phyloP scores from a whole-genome alignment of 1,140 invertebrate genomes.

The Camponotus pennsylvanicus region DNA sequence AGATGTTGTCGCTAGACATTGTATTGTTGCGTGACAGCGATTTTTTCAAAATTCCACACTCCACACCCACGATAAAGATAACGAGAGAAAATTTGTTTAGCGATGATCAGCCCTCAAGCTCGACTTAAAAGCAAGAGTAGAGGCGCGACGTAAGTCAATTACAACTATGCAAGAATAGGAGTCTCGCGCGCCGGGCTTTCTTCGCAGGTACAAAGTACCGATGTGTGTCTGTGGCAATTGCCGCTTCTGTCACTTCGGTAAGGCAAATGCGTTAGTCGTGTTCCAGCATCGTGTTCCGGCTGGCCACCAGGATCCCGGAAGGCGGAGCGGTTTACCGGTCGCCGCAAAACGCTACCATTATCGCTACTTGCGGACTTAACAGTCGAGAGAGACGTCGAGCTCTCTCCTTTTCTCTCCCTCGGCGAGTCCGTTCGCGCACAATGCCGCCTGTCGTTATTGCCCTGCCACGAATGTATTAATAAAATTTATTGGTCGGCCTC shows the following conservation, averaged over 20 bases:
- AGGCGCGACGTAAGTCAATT: constrained; percentile 19
- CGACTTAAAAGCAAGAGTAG: neutral
- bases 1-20: neutral
- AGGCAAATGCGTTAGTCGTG: constrained; percentile 76
- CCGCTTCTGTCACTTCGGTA: constrained; percentile 67
- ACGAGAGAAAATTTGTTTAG: neutral
- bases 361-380: constrained; percentile 68
- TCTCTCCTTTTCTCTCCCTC: constrained; percentile 25
- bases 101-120: neutral
- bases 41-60: too few species aligned
- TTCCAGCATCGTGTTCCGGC: constrained; percentile 58
- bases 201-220: constrained; percentile 58
- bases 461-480: constrained; percentile 83
- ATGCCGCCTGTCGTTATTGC: constrained; percentile 80
- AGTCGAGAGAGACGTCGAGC: constrained; percentile 31
- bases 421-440: constrained; percentile 65
- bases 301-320: constrained; percentile 73
- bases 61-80: neutral
- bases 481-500: constrained; percentile 83
- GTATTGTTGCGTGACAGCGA: too few species aligned
- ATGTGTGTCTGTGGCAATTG: constrained; percentile 69
- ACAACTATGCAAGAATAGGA: constrained; percentile 16
- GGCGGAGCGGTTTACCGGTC: constrained; percentile 69
- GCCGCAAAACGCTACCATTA: constrained; percentile 76
- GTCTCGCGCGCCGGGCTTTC: constrained; percentile 2